Conservation (phyloP, 1,140 invertebrate species). For the Epicauta chinensis region DNA sequence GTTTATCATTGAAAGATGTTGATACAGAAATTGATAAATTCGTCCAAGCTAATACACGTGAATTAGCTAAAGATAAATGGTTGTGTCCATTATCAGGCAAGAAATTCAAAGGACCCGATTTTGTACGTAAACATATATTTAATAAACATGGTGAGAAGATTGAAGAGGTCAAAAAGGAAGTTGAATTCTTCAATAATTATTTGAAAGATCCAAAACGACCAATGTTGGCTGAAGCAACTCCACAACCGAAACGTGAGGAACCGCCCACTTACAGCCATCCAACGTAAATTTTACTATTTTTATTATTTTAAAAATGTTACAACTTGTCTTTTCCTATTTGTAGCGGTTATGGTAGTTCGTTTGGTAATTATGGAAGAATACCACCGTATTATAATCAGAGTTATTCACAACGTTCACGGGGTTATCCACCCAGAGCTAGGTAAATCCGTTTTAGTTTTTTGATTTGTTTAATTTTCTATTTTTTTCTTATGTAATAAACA, state of each 20-base stretch:
- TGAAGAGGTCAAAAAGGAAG: slow-evolving; percentile 94
- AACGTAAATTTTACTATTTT: slow-evolving; percentile 40
- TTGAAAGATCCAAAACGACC: slow-evolving; percentile 91
- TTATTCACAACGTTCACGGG: slow-evolving; percentile 35
- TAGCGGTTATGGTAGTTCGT: slow-evolving; percentile 38
- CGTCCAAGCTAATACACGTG: slow-evolving; percentile 88
- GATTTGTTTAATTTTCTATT: neutral
- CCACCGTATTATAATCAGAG: slow-evolving; percentile 45
- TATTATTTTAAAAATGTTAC: slow-evolving; percentile 9
- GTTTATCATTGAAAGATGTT: slow-evolving; percentile 63
- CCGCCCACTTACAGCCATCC: slow-evolving; percentile 46
- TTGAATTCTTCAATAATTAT: slow-evolving; percentile 98
- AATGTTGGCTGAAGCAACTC: slow-evolving; percentile 77
- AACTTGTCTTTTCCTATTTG: slow-evolving; percentile 13
- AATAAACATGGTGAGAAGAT: slow-evolving; percentile 97
- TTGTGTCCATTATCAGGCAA: slow-evolving; percentile 97
- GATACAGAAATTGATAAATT: slow-evolving; percentile 94
- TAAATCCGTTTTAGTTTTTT: slow-evolving; percentile 22
- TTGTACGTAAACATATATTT: slow-evolving; percentile 97
- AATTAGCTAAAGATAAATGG: slow-evolving; percentile 97
- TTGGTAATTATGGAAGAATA: slow-evolving; percentile 37
- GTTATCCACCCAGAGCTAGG: slow-evolving; percentile 35
- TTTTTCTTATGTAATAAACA: neutral
- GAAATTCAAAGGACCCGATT: slow-evolving; percentile 99
- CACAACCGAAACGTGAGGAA: slow-evolving; percentile 48